These are phyloP conservation scores for Mesoligia furuncula DNA, from an alignment of 2,888 invertebrate genomes.

Conservation along the genomic window DNA sequence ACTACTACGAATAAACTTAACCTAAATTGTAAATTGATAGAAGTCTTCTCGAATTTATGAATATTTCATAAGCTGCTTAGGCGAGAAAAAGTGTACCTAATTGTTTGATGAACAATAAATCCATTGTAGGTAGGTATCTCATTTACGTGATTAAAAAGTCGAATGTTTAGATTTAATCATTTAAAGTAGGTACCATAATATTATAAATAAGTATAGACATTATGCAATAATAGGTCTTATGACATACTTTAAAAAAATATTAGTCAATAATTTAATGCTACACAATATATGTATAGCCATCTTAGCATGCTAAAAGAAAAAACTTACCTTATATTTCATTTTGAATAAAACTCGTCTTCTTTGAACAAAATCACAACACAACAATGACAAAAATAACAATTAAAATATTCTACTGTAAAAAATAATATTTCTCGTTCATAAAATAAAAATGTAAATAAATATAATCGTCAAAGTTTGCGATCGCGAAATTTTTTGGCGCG, in stretches of 20 bases:
- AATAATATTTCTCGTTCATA: conserved; percentile 59
- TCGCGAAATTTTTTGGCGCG: conserved; percentile 73
- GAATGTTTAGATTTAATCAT: background rate
- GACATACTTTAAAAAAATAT: background rate
- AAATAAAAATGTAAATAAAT: conserved; percentile 62
- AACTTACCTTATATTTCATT: conserved; percentile 85
- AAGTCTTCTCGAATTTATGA: conserved; percentile 9
- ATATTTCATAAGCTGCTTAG: conserved; percentile 8
- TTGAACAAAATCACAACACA: conserved; percentile 67
- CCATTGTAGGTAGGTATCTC: background rate
- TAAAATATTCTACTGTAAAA: conserved; percentile 23
- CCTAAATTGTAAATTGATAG: conserved; percentile 4
- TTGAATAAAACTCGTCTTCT: conserved; percentile 59
- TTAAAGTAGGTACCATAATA: background rate
- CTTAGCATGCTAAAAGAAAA: conserved; percentile 9
- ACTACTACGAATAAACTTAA: conserved; percentile 14
- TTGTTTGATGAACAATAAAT: conserved; percentile 12
- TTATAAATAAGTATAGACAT: background rate
- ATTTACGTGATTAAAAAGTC: background rate
- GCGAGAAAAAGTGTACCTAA: conserved; percentile 16
- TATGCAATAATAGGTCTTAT: background rate
- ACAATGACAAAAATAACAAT: conserved; percentile 47
- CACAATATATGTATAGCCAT: too few species aligned
- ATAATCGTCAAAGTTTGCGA: conserved; percentile 44
- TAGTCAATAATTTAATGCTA: background rate